Percentiles rank a stretch among this genome's conserved stretches.
phyloP scores from a whole-genome alignment of 2,113 vertebrate species.

The Datnioides undecimradiatus region DNA sequence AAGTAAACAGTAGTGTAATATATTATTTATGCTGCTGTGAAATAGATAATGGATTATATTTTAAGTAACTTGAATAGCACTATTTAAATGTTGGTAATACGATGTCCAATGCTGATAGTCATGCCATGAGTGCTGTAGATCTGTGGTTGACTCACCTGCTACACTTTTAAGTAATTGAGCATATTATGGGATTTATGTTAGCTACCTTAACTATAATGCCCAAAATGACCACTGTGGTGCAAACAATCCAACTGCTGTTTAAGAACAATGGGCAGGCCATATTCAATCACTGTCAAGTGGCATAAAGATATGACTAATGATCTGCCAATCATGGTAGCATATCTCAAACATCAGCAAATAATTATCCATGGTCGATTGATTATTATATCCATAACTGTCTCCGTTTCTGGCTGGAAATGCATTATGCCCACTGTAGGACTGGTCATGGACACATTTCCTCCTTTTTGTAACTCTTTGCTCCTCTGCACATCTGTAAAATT shows the following conservation, averaged over 20 bases:
- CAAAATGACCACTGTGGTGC: neutral
- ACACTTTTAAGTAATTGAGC: neutral
- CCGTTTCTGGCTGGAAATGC: neutral
- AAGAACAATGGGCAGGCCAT: neutral
- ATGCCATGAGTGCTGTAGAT: neutral
- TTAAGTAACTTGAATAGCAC: too few species aligned
- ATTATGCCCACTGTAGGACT: neutral
- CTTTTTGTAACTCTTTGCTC: neutral
- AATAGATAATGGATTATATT: too few species aligned
- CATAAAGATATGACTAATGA: neutral
- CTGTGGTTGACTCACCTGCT: neutral
- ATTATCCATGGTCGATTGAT: conserved; percentile 10
- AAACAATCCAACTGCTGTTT: neutral
- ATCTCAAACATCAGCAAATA: conserved; percentile 34
- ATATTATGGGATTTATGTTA: neutral
- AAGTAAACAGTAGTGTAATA: too few species aligned
- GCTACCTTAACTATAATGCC: neutral
- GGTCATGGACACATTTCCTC: neutral
- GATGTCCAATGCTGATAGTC: neutral
- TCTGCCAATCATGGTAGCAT: neutral
- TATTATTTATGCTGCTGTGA: too few species aligned
- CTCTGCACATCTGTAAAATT: neutral
- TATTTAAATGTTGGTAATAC: too few species aligned
- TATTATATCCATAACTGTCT: conserved; percentile 16
- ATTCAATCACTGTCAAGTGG: conserved; percentile 18